These are phyloP conservation scores for Epirrita christyi DNA, from an alignment of 2,888 invertebrate species.

Conservation along the genomic window DNA sequence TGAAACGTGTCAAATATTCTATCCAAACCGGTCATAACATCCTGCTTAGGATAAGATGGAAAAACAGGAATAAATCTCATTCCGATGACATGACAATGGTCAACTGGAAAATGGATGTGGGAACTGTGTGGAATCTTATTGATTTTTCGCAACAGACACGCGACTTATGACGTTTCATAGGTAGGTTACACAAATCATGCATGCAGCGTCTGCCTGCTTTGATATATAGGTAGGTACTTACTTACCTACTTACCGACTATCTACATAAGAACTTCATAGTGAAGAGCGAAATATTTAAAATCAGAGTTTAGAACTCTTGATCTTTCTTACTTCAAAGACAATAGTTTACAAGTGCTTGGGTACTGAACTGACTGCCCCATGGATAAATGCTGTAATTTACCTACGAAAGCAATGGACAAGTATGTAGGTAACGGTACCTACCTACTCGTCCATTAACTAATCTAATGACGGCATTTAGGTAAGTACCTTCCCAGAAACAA, in stretches of 20 bases:
- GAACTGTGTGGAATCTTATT: slow-evolving; percentile 42
- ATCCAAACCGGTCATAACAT: neutral
- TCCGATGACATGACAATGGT: slow-evolving; percentile 14
- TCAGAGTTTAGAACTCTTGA: no score
- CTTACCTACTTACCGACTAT: no score
- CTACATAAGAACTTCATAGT: neutral
- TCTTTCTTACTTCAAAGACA: no score
- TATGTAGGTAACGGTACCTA: no score
- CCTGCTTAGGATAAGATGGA: slow-evolving; percentile 25
- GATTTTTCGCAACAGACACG: slow-evolving; percentile 48
- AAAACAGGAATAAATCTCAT: slow-evolving; percentile 43
- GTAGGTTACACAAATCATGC: slow-evolving; percentile 8
- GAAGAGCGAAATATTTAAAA: neutral
- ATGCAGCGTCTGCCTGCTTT: slow-evolving; percentile 6
- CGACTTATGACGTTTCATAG: slow-evolving; percentile 36
- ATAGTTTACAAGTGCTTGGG: no score
- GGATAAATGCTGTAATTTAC: neutral
- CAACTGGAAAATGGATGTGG: slow-evolving; percentile 36
- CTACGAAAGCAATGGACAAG: neutral
- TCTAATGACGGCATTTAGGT: no score
- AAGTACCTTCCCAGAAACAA: slow-evolving; percentile 11
- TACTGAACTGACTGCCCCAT: no score
- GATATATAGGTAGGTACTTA: neutral
- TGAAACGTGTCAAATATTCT: neutral
- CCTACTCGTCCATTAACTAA: no score